Evolutionary conservation across 2,797 vertebrate genomes (phyloP).

Genomic region (Hydrocynus forskahlii): DNA sequence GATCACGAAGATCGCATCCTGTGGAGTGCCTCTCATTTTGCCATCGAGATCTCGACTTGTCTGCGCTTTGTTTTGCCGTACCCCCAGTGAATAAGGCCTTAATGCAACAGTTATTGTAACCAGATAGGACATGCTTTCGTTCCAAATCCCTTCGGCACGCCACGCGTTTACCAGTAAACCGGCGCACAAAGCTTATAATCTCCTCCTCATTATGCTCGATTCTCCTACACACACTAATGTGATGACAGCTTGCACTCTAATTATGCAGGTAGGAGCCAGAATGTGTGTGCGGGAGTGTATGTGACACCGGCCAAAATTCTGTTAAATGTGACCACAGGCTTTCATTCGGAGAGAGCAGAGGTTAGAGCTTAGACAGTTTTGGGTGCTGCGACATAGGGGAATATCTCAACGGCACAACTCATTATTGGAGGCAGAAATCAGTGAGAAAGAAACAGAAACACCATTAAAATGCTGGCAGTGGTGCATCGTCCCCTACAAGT

Average conservation of each 20-base stretch:
- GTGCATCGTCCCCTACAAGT: constrained; percentile 9
- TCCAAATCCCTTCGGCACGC: constrained; percentile 75
- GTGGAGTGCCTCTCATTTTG: constrained; percentile 37
- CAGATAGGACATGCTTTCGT: constrained; percentile 72
- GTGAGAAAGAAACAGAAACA: not conserved
- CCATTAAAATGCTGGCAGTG: not conserved
- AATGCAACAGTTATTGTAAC: constrained; percentile 79
- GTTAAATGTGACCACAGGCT: constrained; percentile 44
- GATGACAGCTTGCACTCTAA: constrained; percentile 74
- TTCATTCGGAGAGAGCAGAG: constrained; percentile 34
- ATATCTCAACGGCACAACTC: not conserved
- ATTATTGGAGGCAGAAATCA: constrained; percentile 23
- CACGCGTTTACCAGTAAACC: constrained; percentile 76
- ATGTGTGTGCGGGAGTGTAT: constrained; percentile 24
- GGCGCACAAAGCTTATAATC: constrained; percentile 81
- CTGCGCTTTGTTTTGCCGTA: constrained; percentile 40
- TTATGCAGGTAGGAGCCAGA: constrained; percentile 64
- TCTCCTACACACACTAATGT: constrained; percentile 77
- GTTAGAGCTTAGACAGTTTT: constrained; percentile 32
- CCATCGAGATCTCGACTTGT: constrained; percentile 32
- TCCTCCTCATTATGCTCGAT: constrained; percentile 75
- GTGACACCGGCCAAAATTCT: constrained; percentile 38
- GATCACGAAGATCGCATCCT: constrained; percentile 10
- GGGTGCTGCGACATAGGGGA: constrained; percentile 6
- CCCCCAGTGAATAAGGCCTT: constrained; percentile 66